phyloP scores from a whole-genome alignment of 2,888 invertebrate genomes.

The Neria commutata region DNA sequence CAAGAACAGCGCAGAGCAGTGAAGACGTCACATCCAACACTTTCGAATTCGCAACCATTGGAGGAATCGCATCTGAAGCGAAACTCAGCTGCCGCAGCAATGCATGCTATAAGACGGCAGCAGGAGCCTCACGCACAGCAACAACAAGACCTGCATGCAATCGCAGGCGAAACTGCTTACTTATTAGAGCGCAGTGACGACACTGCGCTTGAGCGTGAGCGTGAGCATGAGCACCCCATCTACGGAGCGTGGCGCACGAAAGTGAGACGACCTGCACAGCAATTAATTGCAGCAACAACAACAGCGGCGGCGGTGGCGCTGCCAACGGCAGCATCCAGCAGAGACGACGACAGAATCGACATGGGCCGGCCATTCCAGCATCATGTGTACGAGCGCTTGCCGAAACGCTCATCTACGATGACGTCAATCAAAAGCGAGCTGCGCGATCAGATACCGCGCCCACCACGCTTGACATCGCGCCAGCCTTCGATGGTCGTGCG shows the following conservation, averaged over 20 bases:
- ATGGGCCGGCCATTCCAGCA: constrained; percentile 19
- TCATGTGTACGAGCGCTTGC: constrained; percentile 53
- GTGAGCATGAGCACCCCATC: constrained; percentile 48
- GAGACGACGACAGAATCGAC: constrained; percentile 18
- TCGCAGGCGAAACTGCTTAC: constrained; percentile 50
- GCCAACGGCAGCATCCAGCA: constrained; percentile 15
- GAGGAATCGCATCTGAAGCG: constrained; percentile 36
- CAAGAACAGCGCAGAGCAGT: constrained; percentile 14
- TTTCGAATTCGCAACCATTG: constrained; percentile 22
- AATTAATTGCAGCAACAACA: constrained; percentile 20
- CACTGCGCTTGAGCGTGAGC: constrained; percentile 24
- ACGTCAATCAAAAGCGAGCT: constrained; percentile 47
- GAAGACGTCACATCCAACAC: constrained; percentile 1
- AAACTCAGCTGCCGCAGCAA: constrained; percentile 29
- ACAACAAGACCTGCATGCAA: constrained; percentile 37
- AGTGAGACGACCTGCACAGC: constrained; percentile 55
- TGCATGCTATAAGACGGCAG: too few relatives aligned
- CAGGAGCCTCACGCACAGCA: constrained; percentile 34
- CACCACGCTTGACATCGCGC: constrained; percentile 49
- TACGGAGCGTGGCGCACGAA: constrained; percentile 59
- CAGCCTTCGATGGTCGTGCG: constrained; percentile 41
- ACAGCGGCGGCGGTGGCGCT: constrained; percentile 20
- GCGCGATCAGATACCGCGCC: constrained; percentile 52
- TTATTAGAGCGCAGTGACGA: constrained; percentile 58
- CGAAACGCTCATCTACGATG: constrained; percentile 53